Evolutionary conservation across 2,113 vertebrate genomes (phyloP).

Genomic region (Alligator sinensis): DNA sequence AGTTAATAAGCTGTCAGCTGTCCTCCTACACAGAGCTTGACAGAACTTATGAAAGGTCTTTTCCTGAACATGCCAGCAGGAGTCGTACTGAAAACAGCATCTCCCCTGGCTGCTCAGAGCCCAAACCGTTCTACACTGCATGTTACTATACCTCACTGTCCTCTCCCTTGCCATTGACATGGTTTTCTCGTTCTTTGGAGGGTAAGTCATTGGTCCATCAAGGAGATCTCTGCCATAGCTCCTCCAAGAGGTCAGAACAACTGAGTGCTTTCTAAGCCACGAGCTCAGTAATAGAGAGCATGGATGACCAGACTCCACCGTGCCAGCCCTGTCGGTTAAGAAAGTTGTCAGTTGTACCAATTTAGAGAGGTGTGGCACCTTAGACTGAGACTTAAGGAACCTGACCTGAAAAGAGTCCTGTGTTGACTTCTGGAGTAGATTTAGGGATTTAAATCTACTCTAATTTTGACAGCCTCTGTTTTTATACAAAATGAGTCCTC

Average conservation of each 20-base stretch:
- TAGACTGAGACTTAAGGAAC: background rate
- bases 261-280: background rate
- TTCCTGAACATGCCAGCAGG: background rate
- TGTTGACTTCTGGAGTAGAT: too few species aligned
- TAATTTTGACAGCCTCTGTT: too few species aligned
- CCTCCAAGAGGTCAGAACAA: background rate
- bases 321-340: background rate
- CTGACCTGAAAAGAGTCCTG: background rate
- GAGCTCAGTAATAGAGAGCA: background rate
- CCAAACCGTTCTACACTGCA: background rate
- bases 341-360: background rate
- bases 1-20: background rate
- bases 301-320: background rate
- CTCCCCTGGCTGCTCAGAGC: background rate
- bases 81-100: constrained; percentile 21
- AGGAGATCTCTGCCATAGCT: background rate
- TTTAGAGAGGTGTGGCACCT: background rate
- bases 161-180: background rate
- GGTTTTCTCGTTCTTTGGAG: background rate
- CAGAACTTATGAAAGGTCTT: background rate
- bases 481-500: too few species aligned
- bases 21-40: background rate
- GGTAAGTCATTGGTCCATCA: background rate
- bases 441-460: too few species aligned
- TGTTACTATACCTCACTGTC: background rate